Base-by-base conservation (phyloP, 2,113 vertebrate genomes). In the Falcunculus frontatus region DNA sequence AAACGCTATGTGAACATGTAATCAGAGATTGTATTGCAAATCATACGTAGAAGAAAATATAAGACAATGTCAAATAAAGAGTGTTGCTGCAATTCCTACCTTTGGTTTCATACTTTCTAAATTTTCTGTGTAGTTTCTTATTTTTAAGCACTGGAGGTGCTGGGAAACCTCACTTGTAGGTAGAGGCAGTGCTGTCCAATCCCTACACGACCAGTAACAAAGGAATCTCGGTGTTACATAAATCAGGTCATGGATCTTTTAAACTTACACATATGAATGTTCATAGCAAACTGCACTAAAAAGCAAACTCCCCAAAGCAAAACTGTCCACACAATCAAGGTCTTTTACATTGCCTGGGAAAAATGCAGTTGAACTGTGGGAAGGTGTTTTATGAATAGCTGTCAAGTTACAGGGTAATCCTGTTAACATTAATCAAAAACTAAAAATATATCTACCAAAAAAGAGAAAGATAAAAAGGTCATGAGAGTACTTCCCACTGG, bases 121-220 rank as follows among this genome's bases (percentile, higher is more conserved):
- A 33, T 37, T 82, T 69, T 1, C 0, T 46, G 23, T 2, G 1
- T 16, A 50, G 1, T 46, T 78, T 56, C 3, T 60, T 37, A 37
- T 42, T 30, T 30, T 82, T 75, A 89, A 83, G 56, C 22, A 12
- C 11, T 50, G 22, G 37, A 72, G 14, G 2, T 64, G 21, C 26
- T 35, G 9, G 20, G 29, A 63, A 87, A 77, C 29, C 52, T 79
- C 30, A 49, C 6, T 33, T 50, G 7, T 26, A 33, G 3, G 29
- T 30, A 77, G 44, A 44, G 3, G 6, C 11, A 60, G 8, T 37
- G 20, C 9, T 59, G 23, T 92, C 33, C 50, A 68, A 64, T 73
- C 5, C 19, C 35, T 81, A 8, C 16, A 12, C 2, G 1, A 67
- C 10, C 29, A 57, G 13, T 41, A 64, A 46, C 35, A 59, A 46